phyloP scores from a whole-genome alignment of 2,888 invertebrate species.

The Anthrax anthrax region DNA sequence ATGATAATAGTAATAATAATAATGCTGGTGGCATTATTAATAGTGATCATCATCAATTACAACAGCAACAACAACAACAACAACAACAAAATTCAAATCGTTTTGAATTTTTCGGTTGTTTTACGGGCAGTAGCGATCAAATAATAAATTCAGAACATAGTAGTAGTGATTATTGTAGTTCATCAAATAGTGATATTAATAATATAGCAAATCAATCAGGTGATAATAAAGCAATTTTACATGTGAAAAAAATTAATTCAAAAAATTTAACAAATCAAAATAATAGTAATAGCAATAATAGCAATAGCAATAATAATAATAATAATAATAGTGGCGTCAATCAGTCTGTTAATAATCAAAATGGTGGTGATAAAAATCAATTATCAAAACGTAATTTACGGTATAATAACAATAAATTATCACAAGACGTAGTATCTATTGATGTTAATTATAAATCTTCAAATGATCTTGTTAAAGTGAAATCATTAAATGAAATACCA shows the following conservation, averaged over 20 bases:
- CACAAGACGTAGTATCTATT: neutral
- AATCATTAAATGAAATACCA: neutral
- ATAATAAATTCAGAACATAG: slow-evolving; percentile 10
- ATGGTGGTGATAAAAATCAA: neutral
- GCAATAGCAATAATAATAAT: no score
- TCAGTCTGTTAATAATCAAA: slow-evolving; percentile 2
- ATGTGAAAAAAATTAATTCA: neutral
- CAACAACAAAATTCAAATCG: slow-evolving; percentile 10
- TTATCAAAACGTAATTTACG: slow-evolving; percentile 3
- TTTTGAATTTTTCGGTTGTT: slow-evolving; percentile 21
- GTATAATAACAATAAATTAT: neutral
- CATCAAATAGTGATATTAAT: slow-evolving; percentile 7
- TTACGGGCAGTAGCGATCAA: slow-evolving; percentile 11
- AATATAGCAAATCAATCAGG: slow-evolving; percentile 2
- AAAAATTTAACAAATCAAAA: neutral
- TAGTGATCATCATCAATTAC: slow-evolving; percentile 1
- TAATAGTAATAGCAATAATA: no score
- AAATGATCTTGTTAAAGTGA: neutral
- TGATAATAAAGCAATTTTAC: slow-evolving; percentile 8
- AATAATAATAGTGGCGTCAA: neutral
- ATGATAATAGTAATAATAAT: neutral
- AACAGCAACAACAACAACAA: slow-evolving; percentile 10
- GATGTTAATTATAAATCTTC: neutral
- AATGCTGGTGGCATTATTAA: neutral
- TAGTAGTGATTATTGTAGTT: slow-evolving; percentile 11